phyloP scores from a whole-genome alignment of 2,113 vertebrate genomes.

The Pseudorectes ferrugineus region DNA sequence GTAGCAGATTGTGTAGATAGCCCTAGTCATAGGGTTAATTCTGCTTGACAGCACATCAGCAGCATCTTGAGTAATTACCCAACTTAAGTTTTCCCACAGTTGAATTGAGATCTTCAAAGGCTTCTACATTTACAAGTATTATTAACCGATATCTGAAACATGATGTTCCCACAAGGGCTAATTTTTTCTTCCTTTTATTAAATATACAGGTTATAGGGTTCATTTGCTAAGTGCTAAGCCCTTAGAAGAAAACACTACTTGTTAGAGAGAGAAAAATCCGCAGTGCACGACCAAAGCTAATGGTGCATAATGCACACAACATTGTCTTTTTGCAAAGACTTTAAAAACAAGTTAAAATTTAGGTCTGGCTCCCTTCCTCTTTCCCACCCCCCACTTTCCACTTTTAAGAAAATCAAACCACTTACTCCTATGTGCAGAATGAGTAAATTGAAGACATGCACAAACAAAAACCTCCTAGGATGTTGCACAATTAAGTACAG shows the following conservation, averaged over 20 bases:
- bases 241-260: constrained; percentile 63
- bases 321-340: constrained; percentile 41
- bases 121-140: constrained; percentile 82
- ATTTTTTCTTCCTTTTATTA: constrained; percentile 70
- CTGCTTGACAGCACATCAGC: constrained; percentile 85
- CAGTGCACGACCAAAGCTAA: constrained; percentile 43
- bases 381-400: not conserved
- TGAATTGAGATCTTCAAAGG: constrained; percentile 82
- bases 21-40: constrained; percentile 80
- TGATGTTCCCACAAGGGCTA: constrained; percentile 80
- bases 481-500: constrained; percentile 50
- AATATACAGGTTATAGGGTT: constrained; percentile 74
- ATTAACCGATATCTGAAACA: constrained; percentile 84
- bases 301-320: constrained; percentile 45
- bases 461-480: constrained; percentile 43
- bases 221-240: constrained; percentile 67
- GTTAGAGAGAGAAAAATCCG: constrained; percentile 63
- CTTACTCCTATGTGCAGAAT: constrained; percentile 37
- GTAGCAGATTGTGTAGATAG: constrained; percentile 73
- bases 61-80: constrained; percentile 82
- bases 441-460: constrained; percentile 48
- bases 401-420: constrained; percentile 46
- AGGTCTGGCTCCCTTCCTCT: constrained; percentile 26
- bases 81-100: constrained; percentile 86
- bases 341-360: constrained; percentile 48